Base-by-base conservation (phyloP, 1,140 invertebrate species). In the Aphelenchoides fujianensis region DNA sequence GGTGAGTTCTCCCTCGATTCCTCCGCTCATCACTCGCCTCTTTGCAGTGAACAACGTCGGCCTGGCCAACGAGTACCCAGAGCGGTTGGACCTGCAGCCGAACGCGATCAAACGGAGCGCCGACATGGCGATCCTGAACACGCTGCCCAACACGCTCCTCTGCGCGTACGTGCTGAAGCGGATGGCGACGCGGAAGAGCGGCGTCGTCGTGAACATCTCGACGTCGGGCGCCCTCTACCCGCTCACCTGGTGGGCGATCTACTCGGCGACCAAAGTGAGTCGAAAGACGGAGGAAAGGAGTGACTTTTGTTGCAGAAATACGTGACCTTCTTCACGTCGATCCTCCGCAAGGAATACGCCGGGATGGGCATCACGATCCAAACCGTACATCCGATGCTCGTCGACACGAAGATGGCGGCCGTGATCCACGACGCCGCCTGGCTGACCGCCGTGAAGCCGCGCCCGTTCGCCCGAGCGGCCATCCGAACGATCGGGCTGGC, bases 361-460 rank as follows among this genome's bases (percentile, higher is more conserved):
- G 48, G 68, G 67, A 69, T 70, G 9, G 75, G 78, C 37, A 74
- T 81, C 27, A 75, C 70, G 1, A 75, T 81, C 64, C 79, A 81
- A 70, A 74, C 74, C 9, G 55, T 81, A 28, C 9, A 59, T 64
- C 81, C 81, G 31, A 81, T 84, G 79, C 71, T 84, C 68, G 81
- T 82, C 27, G 75, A 74, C n/a, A 82, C 82, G 2, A 82, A 84
- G 59, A 82, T 82, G 81, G 59, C 76, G 23, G 79, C 83, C 54
- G 79, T n/a, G 69, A 68, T 48, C 57, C 37, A 72, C 2, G 78
- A 80, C 3, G 12, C 23, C 12, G 12, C 41, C 12, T 16, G 23
- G 41, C 79, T 82, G 41, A 82, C 84, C 52, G 72, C 64, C 27
- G 77, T 78, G 1, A 62, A 61, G n/a, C 67, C 78, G 1, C 73